These are phyloP conservation scores for Drosophila prostipennis DNA, from an alignment of 2,888 invertebrate genomes.

Conservation along the genomic window DNA sequence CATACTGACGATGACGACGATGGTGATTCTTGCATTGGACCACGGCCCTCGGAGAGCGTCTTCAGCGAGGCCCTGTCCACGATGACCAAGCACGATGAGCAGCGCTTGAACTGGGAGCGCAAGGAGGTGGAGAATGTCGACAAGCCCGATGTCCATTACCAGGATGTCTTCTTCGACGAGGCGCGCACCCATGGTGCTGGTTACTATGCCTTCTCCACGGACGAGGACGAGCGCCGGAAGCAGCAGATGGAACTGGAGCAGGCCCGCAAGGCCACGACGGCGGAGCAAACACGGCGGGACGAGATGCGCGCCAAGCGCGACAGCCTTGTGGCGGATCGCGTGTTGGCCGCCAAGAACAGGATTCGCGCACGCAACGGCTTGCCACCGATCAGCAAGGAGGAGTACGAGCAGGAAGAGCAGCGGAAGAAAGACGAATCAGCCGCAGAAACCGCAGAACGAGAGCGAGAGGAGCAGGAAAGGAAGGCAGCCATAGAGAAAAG, in stretches of 20 bases:
- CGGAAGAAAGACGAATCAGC: constrained; percentile 38
- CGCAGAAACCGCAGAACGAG: constrained; percentile 53
- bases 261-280: constrained; percentile 89
- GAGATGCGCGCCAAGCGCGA: constrained; percentile 87
- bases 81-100: constrained; percentile 88
- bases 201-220: constrained; percentile 95
- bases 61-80: constrained; percentile 84
- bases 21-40: constrained; percentile 72
- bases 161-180: constrained; percentile 96
- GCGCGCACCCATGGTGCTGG: constrained; percentile 96
- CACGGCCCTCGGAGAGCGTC: constrained; percentile 82
- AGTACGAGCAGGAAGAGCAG: constrained; percentile 73
- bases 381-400: constrained; percentile 87
- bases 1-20: constrained; percentile 54
- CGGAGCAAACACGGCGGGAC: constrained; percentile 88
- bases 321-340: constrained; percentile 88
- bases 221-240: constrained; percentile 90
- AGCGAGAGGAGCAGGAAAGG: constrained; percentile 78
- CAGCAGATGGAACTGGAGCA: constrained; percentile 92
- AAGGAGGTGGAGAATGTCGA: constrained; percentile 90
- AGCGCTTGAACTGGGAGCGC: constrained; percentile 94
- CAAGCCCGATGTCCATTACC: constrained; percentile 93
- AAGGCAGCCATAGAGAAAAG: constrained; percentile 70
- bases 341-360: constrained; percentile 90
- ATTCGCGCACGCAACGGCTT: constrained; percentile 90